Base-by-base conservation (phyloP, 2,113 vertebrate species). In the Austrofundulus limnaeus region DNA sequence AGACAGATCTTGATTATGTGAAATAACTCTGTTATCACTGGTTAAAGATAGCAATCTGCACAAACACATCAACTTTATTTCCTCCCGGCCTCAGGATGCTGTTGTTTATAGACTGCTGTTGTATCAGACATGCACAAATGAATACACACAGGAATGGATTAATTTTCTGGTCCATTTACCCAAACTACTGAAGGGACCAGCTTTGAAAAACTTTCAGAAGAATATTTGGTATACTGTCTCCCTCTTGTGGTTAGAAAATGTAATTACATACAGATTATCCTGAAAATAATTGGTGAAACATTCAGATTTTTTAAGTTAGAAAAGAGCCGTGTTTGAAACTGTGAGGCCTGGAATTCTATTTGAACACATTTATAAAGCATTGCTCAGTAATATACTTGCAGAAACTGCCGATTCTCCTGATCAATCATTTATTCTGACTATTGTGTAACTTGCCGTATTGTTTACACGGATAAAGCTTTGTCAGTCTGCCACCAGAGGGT, bases 1-100 rank as follows among this genome's bases (percentile, higher is more conserved):
- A 78, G 54, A 72, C 81, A 72, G 66, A 21, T 66, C 66, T 64
- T 52, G 72, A 75, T 70, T 83, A 69, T 84, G 80, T 82, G 50
- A 76, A 75, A 81, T 81, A 67, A 62, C 69, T 16, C 28, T 4
- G 20, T 61, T 78, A 77, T 82, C 77, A 61, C 41, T 66, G 55
- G 48, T 64, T 48, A 31, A 57, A 78, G 84, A 79, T 82, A 20
- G 17, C 53, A 63, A 81, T 84, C 78, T 11, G 31, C 25, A 61
- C 43, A 31, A 14, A 46, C 46, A 63, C 25, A 59, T 24, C 58
- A 19, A 70, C 37, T 66, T 50, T 34, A 75, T 63, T 73, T 28
- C 66, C 65, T 48, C 10, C 41, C n/a, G 72, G 49, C 42, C 37
- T 14, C 15, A 47, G 70, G 61, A 53, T 65, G 13, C 38, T 37